Conservation (phyloP, 2,888 invertebrate species). For the Metacarcinus magister region DNA sequence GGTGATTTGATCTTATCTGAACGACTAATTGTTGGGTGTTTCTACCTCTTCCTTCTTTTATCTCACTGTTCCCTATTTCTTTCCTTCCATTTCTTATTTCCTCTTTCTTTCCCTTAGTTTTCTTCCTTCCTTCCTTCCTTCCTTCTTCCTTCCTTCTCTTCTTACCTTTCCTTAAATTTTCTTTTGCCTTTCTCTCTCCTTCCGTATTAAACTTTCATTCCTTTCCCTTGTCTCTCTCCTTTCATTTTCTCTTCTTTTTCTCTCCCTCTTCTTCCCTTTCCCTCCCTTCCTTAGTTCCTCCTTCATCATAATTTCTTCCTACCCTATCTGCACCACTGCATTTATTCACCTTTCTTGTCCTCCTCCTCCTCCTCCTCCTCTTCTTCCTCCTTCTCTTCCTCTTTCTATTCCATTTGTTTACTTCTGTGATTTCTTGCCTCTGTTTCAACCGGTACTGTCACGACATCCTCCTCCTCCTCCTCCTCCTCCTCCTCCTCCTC, state of each 20-base stretch:
- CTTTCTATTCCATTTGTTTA: background rate
- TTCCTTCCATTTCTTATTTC: background rate
- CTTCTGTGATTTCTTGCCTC: background rate
- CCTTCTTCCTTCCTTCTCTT: background rate
- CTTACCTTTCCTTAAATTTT: background rate
- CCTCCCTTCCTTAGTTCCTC: background rate
- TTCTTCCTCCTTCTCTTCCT: background rate
- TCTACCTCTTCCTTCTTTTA: background rate
- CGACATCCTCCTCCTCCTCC: background rate
- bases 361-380: slow-evolving; percentile 26
- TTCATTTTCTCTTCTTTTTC: background rate
- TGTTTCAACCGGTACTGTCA: background rate
- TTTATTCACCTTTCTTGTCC: background rate
- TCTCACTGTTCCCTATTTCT: background rate
- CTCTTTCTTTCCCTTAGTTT: background rate
- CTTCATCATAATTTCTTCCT: background rate
- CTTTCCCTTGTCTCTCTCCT: too few relatives aligned
- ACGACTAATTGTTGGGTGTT: too few relatives aligned
- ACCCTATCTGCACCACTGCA: too few relatives aligned
- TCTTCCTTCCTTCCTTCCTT: background rate
- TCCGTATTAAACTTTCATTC: too few relatives aligned
- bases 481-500: background rate
- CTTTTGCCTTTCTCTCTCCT: background rate
- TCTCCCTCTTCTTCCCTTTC: background rate
- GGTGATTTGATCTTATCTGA: too few relatives aligned